Conservation (phyloP, 2,888 invertebrate genomes). For the Acleris sparsana region DNA sequence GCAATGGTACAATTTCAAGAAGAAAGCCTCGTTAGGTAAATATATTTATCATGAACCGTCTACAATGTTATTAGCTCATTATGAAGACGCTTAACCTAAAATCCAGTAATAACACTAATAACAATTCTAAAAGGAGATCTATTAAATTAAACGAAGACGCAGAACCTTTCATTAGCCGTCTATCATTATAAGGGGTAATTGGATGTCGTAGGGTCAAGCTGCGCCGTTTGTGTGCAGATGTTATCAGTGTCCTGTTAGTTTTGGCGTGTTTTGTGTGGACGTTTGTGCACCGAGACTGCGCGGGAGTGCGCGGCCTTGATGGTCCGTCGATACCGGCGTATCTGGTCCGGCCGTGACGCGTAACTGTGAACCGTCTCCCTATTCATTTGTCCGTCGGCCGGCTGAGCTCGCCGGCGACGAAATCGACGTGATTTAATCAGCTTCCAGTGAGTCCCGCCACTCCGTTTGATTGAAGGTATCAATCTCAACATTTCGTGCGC, state of each 20-base stretch:
- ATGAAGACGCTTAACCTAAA: slow-evolving; percentile 56
- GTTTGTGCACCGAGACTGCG: slow-evolving; percentile 27
- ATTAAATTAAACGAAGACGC: slow-evolving; percentile 51
- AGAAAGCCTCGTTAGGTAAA: slow-evolving; percentile 7
- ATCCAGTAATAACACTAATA: slow-evolving; percentile 49
- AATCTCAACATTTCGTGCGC: slow-evolving; percentile 76
- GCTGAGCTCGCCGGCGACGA: slow-evolving; percentile 56
- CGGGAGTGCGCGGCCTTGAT: slow-evolving; percentile 35
- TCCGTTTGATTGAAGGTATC: slow-evolving; percentile 78
- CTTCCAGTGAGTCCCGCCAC: slow-evolving; percentile 72
- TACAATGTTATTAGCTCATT: slow-evolving; percentile 11
- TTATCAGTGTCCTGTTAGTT: slow-evolving; percentile 32
- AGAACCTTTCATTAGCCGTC: slow-evolving; percentile 49
- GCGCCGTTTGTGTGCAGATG: slow-evolving; percentile 33
- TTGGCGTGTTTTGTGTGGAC: slow-evolving; percentile 32
- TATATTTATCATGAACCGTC: not conserved
- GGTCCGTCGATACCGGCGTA: slow-evolving; percentile 57
- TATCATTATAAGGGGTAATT: slow-evolving; percentile 50
- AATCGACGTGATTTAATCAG: slow-evolving; percentile 81
- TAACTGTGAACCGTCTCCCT: slow-evolving; percentile 66
- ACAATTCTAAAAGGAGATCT: slow-evolving; percentile 49
- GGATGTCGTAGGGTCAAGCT: slow-evolving; percentile 50
- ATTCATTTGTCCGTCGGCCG: slow-evolving; percentile 64
- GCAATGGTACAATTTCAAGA: too few relatives aligned
- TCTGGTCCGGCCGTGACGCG: slow-evolving; percentile 71